phyloP scores from a whole-genome alignment of 2,888 invertebrate genomes.

The Xestia sexstrigata region DNA sequence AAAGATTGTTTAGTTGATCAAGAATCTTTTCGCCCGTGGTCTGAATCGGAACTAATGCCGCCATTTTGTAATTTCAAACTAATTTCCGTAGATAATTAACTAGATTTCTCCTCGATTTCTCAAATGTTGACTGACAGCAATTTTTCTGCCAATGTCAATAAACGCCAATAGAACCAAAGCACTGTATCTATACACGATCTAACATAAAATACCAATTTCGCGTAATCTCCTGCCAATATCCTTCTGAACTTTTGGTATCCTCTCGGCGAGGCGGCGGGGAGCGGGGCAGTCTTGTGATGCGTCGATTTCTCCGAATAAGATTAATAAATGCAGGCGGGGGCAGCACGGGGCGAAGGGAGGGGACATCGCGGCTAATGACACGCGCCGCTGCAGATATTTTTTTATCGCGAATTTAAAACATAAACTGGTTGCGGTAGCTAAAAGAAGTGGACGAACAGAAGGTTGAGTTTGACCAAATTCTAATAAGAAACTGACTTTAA shows the following conservation, averaged over 20 bases:
- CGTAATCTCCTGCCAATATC: slow-evolving; percentile 45
- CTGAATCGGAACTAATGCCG: not conserved
- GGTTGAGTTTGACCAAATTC: slow-evolving; percentile 30
- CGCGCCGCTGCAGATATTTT: slow-evolving; percentile 87
- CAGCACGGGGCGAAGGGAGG: slow-evolving; percentile 67
- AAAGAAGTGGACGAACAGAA: slow-evolving; percentile 39
- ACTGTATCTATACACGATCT: not conserved
- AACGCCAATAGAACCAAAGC: not conserved
- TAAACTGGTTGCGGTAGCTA: slow-evolving; percentile 83
- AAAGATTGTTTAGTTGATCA: slow-evolving; percentile 1
- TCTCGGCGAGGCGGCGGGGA: slow-evolving; percentile 50
- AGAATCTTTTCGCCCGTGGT: not conserved
- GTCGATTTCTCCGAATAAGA: slow-evolving; percentile 89
- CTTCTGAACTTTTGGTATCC: slow-evolving; percentile 57
- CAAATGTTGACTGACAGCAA: not conserved
- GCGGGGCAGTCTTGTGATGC: slow-evolving; percentile 78
- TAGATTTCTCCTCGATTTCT: too few relatives aligned
- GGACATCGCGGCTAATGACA: slow-evolving; percentile 86
- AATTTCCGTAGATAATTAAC: not conserved
- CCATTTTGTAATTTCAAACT: not conserved
- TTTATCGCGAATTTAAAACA: slow-evolving; percentile 88
- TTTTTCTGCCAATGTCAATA: not conserved
- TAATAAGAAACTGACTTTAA: not conserved
- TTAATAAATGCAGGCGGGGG: slow-evolving; percentile 87
- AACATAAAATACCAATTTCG: slow-evolving; percentile 31